Percentiles rank a stretch among this genome's conserved stretches.
phyloP scores from a whole-genome alignment of 2,888 invertebrate genomes.

The Pollenia amentaria region DNA sequence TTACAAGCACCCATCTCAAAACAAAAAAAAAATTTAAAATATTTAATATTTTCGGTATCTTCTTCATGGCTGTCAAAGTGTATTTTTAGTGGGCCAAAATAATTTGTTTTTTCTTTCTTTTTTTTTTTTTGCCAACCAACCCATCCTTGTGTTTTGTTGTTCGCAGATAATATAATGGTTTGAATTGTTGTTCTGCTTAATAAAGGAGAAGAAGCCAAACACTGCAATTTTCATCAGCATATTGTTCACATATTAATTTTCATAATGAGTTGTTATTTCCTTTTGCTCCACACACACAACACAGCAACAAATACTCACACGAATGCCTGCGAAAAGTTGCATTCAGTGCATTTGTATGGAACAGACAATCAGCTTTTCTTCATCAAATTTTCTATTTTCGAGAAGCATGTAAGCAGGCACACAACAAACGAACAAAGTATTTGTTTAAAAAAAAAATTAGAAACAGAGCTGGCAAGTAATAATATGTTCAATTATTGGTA shows the following conservation, averaged over 20 bases:
- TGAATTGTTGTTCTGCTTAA: not conserved
- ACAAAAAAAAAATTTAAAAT: too few species aligned
- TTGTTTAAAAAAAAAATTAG: not conserved
- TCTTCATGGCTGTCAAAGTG: too few species aligned
- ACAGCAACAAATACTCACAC: not conserved
- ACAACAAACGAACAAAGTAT: not conserved
- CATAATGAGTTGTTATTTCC: constrained; percentile 65
- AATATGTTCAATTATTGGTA: too few species aligned
- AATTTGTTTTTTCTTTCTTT: too few species aligned
- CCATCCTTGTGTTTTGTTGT: not conserved
- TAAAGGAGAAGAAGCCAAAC: not conserved
- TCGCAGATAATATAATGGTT: not conserved
- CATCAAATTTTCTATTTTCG: not conserved
- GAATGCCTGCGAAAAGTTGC: not conserved
- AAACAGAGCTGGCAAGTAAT: constrained; percentile 1
- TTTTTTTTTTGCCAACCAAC: too few species aligned
- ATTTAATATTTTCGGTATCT: too few species aligned
- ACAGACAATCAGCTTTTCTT: constrained; percentile 40
- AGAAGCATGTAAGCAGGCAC: constrained; percentile 8
- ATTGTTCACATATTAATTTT: constrained; percentile 64
- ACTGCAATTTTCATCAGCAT: constrained; percentile 31
- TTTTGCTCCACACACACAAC: constrained; percentile 25
- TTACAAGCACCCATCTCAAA: too few species aligned
- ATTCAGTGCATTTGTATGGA: constrained; percentile 3
- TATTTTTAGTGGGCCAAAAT: too few species aligned